These are phyloP conservation scores for Atrichornis clamosus DNA, from an alignment of 2,113 vertebrate species.

Conservation along the genomic window DNA sequence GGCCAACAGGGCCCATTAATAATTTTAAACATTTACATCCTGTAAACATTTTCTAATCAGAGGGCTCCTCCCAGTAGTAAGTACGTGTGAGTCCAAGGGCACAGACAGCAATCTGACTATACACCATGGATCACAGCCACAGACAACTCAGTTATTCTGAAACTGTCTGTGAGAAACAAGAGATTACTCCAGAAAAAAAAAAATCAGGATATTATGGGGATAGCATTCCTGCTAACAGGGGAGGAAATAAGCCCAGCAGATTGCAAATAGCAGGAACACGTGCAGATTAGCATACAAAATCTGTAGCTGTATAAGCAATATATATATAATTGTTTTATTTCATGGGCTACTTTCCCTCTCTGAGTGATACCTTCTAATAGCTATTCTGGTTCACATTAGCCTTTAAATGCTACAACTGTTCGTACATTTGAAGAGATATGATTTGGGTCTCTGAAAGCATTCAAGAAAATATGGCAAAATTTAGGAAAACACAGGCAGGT, in stretches of 20 bases:
- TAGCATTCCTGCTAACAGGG: background rate
- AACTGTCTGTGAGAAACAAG: background rate
- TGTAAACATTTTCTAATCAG: constrained; percentile 49
- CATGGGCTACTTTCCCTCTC: background rate
- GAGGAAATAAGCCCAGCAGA: background rate
- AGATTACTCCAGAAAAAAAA: background rate
- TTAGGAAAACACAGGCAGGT: background rate
- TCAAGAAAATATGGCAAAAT: background rate
- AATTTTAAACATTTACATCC: constrained; percentile 39
- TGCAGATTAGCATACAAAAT: background rate
- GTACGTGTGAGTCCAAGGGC: constrained; percentile 10
- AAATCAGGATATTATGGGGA: background rate
- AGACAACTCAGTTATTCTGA: background rate
- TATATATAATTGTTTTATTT: background rate
- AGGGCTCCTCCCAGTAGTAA: constrained; percentile 6
- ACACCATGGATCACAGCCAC: background rate
- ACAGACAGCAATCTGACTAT: constrained; percentile 1
- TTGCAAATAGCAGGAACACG: background rate
- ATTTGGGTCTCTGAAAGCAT: background rate
- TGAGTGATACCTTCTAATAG: background rate
- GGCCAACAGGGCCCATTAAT: constrained; percentile 7
- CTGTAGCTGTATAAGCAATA: background rate
- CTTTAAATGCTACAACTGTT: background rate
- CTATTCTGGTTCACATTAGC: background rate
- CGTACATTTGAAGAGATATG: background rate